Percentiles rank a stretch among this genome's conserved stretches.
Evolutionary conservation across 2,113 vertebrate species (phyloP).

Genomic region (Toxotes chatareus): DNA sequence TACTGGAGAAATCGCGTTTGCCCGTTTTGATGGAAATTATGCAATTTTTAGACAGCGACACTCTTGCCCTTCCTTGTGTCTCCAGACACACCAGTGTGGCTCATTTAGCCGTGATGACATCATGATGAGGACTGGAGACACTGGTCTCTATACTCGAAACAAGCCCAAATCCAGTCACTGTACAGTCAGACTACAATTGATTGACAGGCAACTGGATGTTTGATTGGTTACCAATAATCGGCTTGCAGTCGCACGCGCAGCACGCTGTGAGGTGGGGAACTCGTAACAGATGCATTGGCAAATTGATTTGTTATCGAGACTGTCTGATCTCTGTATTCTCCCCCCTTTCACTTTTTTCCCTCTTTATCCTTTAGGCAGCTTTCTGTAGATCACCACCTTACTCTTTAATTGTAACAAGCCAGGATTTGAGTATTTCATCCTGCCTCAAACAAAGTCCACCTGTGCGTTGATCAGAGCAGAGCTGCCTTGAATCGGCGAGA

Average conservation of each 20-base stretch:
- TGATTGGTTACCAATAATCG: constrained; percentile 51
- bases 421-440: constrained; percentile 8
- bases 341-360: constrained; percentile 42
- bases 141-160: constrained; percentile 49
- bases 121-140: constrained; percentile 64
- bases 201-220: constrained; percentile 54
- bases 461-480: constrained; percentile 47
- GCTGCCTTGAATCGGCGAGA: constrained; percentile 1
- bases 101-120: constrained; percentile 75
- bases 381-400: background rate
- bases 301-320: constrained; percentile 76
- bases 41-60: constrained; percentile 41
- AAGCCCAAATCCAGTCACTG: constrained; percentile 18
- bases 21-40: constrained; percentile 43
- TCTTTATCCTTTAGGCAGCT: constrained; percentile 22
- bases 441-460: constrained; percentile 68
- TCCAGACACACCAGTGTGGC: constrained; percentile 62
- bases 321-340: constrained; percentile 58
- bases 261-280: constrained; percentile 41
- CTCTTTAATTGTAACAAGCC: background rate
- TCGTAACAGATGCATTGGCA: constrained; percentile 59
- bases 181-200: constrained; percentile 40
- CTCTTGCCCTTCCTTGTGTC: constrained; percentile 55
- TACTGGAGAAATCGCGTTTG: constrained; percentile 49
- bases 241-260: constrained; percentile 33